Evolutionary conservation across 2,113 vertebrate genomes (phyloP).

Genomic region (Empidonax traillii): DNA sequence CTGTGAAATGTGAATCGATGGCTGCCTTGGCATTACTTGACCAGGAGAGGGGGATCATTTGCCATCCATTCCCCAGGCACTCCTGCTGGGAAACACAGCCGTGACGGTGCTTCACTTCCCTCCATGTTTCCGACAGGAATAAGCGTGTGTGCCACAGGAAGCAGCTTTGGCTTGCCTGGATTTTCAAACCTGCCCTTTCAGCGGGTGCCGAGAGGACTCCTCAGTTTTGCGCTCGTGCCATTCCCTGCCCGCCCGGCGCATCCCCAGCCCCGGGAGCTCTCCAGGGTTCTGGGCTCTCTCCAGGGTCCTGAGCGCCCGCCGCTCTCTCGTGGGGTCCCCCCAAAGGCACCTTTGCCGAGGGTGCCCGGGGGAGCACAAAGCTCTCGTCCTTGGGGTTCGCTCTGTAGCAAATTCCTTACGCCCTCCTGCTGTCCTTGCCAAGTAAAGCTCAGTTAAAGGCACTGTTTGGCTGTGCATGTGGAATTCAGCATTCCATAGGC

Average conservation of each 20-base stretch:
- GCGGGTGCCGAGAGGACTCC: too few relatives aligned
- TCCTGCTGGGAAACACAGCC: rapidly evolving
- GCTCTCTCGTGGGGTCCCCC: background rate
- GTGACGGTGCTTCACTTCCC: rapidly evolving
- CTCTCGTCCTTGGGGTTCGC: rapidly evolving
- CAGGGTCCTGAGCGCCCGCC: background rate
- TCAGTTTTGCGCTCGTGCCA: rapidly evolving
- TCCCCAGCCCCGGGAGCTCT: background rate
- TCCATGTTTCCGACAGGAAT: background rate
- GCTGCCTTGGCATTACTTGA: background rate
- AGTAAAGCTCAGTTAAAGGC: background rate
- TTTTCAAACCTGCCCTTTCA: background rate
- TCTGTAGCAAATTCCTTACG: rapidly evolving
- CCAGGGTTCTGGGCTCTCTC: background rate
- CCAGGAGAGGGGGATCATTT: constrained; percentile 69
- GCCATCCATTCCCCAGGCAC: background rate
- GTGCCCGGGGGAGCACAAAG: background rate
- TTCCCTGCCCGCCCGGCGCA: background rate
- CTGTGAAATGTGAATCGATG: rapidly evolving
- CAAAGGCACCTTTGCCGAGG: too few relatives aligned
- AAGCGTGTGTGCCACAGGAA: background rate
- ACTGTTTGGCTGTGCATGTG: rapidly evolving
- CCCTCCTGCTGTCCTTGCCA: too few relatives aligned
- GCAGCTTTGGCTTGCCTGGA: too few relatives aligned
- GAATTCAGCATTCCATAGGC: rapidly evolving